phyloP scores from a whole-genome alignment of 2,888 invertebrate genomes.

The Agrotis segetum region DNA sequence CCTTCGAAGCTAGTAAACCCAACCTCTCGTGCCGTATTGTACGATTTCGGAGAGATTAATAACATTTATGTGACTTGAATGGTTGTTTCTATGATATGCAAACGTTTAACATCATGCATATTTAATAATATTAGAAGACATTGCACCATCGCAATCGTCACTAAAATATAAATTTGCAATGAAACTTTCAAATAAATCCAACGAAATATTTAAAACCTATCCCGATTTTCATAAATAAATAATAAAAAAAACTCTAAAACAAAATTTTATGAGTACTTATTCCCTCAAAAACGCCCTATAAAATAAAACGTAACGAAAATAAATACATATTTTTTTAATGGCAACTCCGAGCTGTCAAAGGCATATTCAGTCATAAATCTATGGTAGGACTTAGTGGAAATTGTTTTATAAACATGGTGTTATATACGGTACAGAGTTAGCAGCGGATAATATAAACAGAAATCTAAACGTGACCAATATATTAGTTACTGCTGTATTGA shows the following conservation, averaged over 20 bases:
- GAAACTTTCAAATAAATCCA: conserved; percentile 32
- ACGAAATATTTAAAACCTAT: conserved; percentile 15
- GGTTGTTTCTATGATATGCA: not conserved
- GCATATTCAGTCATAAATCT: conserved; percentile 62
- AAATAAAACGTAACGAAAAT: conserved; percentile 61
- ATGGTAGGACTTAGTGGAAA: conserved; percentile 34
- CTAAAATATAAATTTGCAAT: not conserved
- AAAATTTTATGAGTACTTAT: conserved; percentile 60
- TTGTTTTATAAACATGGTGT: conserved; percentile 63
- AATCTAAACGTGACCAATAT: conserved; percentile 55
- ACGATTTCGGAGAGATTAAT: not conserved
- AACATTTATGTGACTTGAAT: not conserved
- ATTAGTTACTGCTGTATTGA: conserved; percentile 53
- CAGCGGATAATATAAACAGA: conserved; percentile 48
- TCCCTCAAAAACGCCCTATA: conserved; percentile 61
- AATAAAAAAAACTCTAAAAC: conserved; percentile 37
- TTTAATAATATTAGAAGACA: not conserved
- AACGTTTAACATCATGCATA: not conserved
- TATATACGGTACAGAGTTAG: conserved; percentile 46
- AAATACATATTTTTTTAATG: conserved; percentile 63
- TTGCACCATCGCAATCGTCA: not conserved
- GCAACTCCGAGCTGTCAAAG: conserved; percentile 64
- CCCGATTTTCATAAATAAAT: conserved; percentile 40
- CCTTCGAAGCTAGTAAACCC: not conserved
- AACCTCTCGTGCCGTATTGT: not conserved